A percentile compares a stretch with the other conserved stretches of the same genome.
phyloP scores from a whole-genome alignment of 2,888 invertebrate species.

The Linyphia triangularis region DNA sequence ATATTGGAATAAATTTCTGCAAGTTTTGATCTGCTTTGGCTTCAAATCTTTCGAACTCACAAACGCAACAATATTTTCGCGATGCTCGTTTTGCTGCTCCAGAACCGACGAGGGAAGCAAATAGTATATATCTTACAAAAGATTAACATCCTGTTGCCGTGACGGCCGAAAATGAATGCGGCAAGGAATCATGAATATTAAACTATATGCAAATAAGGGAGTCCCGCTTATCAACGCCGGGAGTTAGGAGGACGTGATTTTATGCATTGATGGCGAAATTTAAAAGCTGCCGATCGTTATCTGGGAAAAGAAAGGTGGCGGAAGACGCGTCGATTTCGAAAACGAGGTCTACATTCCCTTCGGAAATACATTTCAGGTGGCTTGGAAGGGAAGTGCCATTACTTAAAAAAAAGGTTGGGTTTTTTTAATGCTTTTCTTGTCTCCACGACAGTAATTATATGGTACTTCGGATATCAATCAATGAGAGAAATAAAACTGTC shows the following conservation, averaged over 20 bases:
- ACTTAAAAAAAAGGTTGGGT: no score
- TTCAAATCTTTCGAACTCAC: no score
- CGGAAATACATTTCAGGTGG: slow-evolving; percentile 11
- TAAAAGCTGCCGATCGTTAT: slow-evolving; percentile 22
- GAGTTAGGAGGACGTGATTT: slow-evolving; percentile 15
- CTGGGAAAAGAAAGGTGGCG: neutral
- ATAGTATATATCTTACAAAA: no score
- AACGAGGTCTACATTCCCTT: neutral
- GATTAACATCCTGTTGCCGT: slow-evolving; percentile 18
- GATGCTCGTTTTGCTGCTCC: no score
- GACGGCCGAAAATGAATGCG: slow-evolving; percentile 30
- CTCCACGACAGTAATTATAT: no score
- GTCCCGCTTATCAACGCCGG: neutral
- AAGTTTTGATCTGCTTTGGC: no score
- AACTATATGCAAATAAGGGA: slow-evolving; percentile 7
- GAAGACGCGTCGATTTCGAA: neutral
- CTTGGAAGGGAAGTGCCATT: neutral
- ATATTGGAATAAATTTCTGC: no score
- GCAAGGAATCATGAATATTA: slow-evolving; percentile 37
- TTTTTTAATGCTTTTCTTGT: no score
- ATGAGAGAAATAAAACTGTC: no score
- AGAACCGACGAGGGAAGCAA: no score
- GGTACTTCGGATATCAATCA: no score
- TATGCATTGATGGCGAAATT: slow-evolving; percentile 45
- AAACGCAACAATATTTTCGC: no score